Base-by-base conservation (phyloP, 2,797 vertebrate genomes). In the Periparus ater region DNA sequence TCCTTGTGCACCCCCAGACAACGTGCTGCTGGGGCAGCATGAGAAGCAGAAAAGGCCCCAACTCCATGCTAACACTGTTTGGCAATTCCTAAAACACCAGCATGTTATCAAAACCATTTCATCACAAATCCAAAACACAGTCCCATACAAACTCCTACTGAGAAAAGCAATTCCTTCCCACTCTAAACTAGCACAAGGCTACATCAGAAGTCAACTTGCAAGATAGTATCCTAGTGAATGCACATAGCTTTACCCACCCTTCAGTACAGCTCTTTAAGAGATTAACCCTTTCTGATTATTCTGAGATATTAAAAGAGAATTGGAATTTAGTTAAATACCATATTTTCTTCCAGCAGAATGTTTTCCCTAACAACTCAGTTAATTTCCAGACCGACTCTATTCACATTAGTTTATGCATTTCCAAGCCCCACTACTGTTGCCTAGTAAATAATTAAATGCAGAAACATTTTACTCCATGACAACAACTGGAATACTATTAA, bases 1-100 rank as follows among this genome's bases (percentile, higher is more conserved):
- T 32, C 6, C 36, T 32, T 44, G 15, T 13, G 53, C n/a, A 60
- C 2, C 4, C 17, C 21, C n/a, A 77, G 44, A 16, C 0, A 1
- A 51, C 9, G 20, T 0, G 0, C 36, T 70, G 34, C 12, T 13
- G 5, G 20, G 9, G 5, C 22, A 76, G 13, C 17, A 2, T 1
- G 7, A 67, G 19, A 51, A 85, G 21, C 45, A 88, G 50, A 67
- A 71, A 66, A 85, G 12, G 30, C 15, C 9, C 10, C 7, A 7
- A 4, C 20, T 50, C 40, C 20, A 32, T 1, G 0, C 40, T n/a
- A 83, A 44, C 9, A 25, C 27, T 44, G 6, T 32, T 79, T 9
- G 85, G 23, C 10, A 73, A 32, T 36, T 62, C 58, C 54, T 61
- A 34, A 76, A 88, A 36, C 20, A 88, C 4, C 54, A 57, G 9